Evolutionary conservation across 2,113 vertebrate genomes (phyloP).

Genomic region (Leptobrachium leishanense): DNA sequence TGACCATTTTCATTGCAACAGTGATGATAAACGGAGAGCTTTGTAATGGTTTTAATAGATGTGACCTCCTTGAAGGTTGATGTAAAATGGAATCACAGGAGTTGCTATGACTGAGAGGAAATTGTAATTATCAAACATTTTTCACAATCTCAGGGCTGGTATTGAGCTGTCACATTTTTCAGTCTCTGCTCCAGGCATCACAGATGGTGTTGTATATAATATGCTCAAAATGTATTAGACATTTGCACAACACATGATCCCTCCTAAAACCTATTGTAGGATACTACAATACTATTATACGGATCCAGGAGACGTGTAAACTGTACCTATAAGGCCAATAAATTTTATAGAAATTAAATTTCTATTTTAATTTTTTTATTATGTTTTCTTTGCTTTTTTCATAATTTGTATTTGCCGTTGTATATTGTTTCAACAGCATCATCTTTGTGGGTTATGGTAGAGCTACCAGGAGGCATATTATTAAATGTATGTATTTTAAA

Average conservation of each 20-base stretch:
- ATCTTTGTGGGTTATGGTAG: no score
- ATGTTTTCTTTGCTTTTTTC: no score
- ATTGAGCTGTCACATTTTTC: conserved; percentile 69
- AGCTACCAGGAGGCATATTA: no score
- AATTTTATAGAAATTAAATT: no score
- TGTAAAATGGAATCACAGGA: conserved; percentile 39
- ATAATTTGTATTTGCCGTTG: no score
- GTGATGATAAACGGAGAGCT: conserved; percentile 54
- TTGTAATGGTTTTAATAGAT: conserved; percentile 67
- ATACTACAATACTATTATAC: no score
- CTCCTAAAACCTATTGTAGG: neutral
- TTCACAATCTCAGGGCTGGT: conserved; percentile 63
- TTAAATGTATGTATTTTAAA: no score
- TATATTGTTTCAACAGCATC: no score
- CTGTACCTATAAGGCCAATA: no score
- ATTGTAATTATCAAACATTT: conserved; percentile 63
- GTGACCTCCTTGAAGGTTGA: conserved; percentile 54
- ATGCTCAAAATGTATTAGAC: no score
- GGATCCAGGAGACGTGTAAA: no score
- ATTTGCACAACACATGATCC: conserved; percentile 65
- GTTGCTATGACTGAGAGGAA: conserved; percentile 54
- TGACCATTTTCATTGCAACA: conserved; percentile 63
- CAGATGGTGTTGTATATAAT: conserved; percentile 75
- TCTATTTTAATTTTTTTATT: no score
- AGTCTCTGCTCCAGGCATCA: conserved; percentile 66